Conservation (phyloP, 2,113 vertebrate species). For the Phodopus roborovskii region DNA sequence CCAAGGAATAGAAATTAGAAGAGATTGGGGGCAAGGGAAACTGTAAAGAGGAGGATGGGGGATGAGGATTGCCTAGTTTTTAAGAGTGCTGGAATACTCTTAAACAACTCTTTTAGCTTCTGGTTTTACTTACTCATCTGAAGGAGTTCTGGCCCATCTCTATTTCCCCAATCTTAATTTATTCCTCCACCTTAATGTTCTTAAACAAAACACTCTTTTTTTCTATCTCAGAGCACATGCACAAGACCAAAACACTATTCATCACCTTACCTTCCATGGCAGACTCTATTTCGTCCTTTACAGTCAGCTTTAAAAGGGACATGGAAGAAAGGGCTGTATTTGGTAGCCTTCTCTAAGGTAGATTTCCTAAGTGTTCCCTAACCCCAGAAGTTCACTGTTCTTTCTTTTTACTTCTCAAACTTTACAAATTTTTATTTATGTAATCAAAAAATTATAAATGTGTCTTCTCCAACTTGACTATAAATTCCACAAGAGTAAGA, state of each 20-base stretch:
- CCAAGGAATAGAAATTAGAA: no score
- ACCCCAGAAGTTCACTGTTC: not conserved
- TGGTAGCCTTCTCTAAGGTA: not conserved
- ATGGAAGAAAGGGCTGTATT: not conserved
- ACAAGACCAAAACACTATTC: not conserved
- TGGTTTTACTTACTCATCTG: not conserved
- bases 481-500: not conserved
- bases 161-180: not conserved
- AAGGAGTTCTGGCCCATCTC: not conserved
- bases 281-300: not conserved
- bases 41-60: no score
- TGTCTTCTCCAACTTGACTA: not conserved
- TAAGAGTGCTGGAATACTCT: not conserved
- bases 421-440: conserved; percentile 17
- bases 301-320: not conserved
- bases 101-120: not conserved
- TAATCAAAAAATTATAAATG: not conserved
- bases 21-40: no score
- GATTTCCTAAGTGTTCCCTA: not conserved
- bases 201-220: not conserved
- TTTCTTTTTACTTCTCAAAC: conserved; percentile 2
- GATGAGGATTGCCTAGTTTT: not conserved
- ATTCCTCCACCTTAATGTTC: not conserved
- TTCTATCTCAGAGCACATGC: not conserved
- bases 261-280: not conserved